A percentile compares a stretch with the other conserved stretches of the same genome.
Evolutionary conservation across 2,888 invertebrate genomes (phyloP).

Genomic region (Oscheius sp.): DNA sequence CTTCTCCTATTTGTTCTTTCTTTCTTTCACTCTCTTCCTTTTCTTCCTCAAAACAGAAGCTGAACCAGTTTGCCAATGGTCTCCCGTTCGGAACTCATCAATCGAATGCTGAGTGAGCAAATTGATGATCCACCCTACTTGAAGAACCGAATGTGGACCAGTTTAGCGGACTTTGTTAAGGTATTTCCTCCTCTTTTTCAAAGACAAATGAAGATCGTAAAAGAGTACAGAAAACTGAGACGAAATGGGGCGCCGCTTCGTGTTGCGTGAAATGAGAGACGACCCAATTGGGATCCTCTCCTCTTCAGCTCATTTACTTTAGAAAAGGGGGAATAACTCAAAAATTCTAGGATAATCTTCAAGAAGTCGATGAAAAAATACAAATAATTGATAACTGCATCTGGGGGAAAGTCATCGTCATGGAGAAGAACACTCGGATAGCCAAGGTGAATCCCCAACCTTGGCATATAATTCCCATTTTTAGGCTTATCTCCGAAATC

Average conservation of each 20-base stretch:
- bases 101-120: constrained; percentile 27
- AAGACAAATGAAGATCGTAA: no score
- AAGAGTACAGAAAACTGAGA: no score
- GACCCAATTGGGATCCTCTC: no score
- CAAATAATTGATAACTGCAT: constrained; percentile 37
- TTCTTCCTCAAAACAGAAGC: background rate
- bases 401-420: constrained; percentile 40
- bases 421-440: constrained; percentile 36
- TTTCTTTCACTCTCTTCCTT: background rate
- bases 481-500: constrained; percentile 36
- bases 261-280: no score
- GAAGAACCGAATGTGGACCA: constrained; percentile 18
- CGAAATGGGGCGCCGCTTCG: no score
- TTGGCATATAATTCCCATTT: background rate
- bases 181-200: no score
- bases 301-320: no score
- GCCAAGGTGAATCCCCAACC: constrained; percentile 29
- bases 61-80: constrained; percentile 15
- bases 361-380: constrained; percentile 36
- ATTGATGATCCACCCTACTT: constrained; percentile 13
- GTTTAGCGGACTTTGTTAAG: constrained; percentile 11
- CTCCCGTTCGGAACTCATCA: constrained; percentile 26
- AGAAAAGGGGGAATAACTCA: no score
- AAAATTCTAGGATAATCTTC: constrained; percentile 34
- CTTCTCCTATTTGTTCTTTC: background rate